Percentiles rank a stretch among this genome's conserved stretches.
These are phyloP conservation scores for Phaedon cochleariae DNA, from an alignment of 2,888 invertebrate species.

Conservation along the genomic window DNA sequence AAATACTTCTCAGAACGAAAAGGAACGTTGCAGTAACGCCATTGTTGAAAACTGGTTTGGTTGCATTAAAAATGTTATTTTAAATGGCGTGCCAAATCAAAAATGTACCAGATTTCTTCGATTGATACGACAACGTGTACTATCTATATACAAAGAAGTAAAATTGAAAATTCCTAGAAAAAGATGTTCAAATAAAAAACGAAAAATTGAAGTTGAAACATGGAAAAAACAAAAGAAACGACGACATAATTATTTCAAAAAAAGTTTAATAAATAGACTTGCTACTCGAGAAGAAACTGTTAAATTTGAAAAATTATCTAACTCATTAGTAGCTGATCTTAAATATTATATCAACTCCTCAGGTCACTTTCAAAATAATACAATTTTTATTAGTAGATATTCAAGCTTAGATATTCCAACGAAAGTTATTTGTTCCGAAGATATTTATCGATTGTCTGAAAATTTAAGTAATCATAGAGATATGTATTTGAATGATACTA, in stretches of 20 bases:
- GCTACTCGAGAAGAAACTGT: background rate
- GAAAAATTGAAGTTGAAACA: too few relatives aligned
- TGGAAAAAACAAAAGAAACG: too few relatives aligned
- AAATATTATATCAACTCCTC: too few relatives aligned
- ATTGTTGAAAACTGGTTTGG: slow-evolving; percentile 17
- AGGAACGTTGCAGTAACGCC: slow-evolving; percentile 2
- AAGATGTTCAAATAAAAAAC: slow-evolving; percentile 9
- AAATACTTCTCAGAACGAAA: background rate
- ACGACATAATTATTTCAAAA: too few relatives aligned
- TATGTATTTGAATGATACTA: background rate
- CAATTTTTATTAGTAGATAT: too few relatives aligned
- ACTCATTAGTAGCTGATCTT: too few relatives aligned
- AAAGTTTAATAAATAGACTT: background rate
- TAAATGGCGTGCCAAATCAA: slow-evolving; percentile 12
- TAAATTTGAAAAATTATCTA: too few relatives aligned
- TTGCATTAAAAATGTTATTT: background rate
- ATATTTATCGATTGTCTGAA: too few relatives aligned
- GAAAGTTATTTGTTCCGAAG: too few relatives aligned
- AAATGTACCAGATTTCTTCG: slow-evolving; percentile 11
- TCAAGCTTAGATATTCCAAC: too few relatives aligned
- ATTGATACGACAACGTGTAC: background rate
- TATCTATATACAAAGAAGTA: slow-evolving; percentile 9
- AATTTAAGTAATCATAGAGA: too few relatives aligned
- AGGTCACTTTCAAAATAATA: too few relatives aligned
- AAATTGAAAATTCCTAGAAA: background rate